Evolutionary conservation across 2,113 vertebrate species (phyloP).

Genomic region (Columba janthina): DNA sequence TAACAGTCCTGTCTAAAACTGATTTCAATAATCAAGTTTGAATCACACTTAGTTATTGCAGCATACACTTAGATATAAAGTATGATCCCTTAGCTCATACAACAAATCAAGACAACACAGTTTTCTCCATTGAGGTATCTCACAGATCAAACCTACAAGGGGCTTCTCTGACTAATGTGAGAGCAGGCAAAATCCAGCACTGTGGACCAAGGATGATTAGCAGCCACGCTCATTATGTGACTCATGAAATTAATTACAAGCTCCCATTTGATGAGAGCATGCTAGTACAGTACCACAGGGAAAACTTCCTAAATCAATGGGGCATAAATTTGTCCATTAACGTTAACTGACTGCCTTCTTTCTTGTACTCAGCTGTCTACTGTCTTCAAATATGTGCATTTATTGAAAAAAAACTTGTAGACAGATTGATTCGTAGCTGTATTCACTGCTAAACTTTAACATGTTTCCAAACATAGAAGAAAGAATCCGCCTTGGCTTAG

Average conservation of each 20-base stretch:
- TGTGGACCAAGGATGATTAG: neutral
- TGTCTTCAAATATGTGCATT: neutral
- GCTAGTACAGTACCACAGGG: fast-evolving
- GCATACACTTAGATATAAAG: neutral
- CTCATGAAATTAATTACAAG: neutral
- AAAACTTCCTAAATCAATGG: neutral
- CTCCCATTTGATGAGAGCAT: neutral
- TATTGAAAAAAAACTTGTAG: neutral
- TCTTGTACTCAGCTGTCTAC: neutral
- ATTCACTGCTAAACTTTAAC: neutral
- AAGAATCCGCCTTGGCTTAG: neutral
- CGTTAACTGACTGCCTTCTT: neutral
- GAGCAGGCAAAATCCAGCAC: neutral
- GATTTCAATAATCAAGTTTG: neutral
- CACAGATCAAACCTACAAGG: neutral
- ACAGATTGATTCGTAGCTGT: neutral
- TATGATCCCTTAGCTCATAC: neutral
- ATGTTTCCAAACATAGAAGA: neutral
- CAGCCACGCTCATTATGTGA: neutral
- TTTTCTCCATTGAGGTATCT: neutral
- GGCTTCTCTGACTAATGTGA: neutral
- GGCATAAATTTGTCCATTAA: neutral
- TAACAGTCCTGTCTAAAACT: neutral
- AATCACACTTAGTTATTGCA: neutral
- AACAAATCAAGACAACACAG: neutral